These are phyloP conservation scores for Syritta pipiens DNA, from an alignment of 2,888 invertebrate genomes.

Conservation along the genomic window DNA sequence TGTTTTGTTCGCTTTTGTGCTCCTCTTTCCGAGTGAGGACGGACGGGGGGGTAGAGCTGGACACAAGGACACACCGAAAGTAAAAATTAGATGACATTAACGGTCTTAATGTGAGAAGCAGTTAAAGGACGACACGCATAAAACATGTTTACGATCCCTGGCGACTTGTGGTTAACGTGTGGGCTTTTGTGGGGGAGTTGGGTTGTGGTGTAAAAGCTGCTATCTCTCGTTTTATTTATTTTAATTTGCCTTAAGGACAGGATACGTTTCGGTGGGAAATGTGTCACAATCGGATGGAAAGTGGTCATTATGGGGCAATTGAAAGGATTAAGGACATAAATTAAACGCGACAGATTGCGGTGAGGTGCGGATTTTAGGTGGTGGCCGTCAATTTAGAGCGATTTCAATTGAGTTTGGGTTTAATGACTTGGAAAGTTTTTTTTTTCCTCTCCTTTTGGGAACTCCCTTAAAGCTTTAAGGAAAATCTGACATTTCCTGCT, in stretches of 20 bases:
- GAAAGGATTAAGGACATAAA: slow-evolving; percentile 46
- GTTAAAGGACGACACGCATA: slow-evolving; percentile 62
- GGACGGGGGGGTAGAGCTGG: slow-evolving; percentile 2
- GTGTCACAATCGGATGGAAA: slow-evolving; percentile 29
- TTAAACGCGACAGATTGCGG: slow-evolving; percentile 26
- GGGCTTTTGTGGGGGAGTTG: neutral
- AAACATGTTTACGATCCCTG: slow-evolving; percentile 63
- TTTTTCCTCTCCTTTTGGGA: too few relatives aligned
- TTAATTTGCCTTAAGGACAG: slow-evolving; percentile 50
- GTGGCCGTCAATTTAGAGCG: too few relatives aligned
- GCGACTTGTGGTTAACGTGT: slow-evolving; percentile 16
- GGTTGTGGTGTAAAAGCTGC: neutral
- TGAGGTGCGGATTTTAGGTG: neutral
- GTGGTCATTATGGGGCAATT: slow-evolving; percentile 44
- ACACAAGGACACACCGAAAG: slow-evolving; percentile 55
- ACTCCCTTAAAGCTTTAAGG: too few relatives aligned
- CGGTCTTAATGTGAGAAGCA: slow-evolving; percentile 63
- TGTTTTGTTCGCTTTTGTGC: neutral
- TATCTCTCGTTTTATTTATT: slow-evolving; percentile 49
- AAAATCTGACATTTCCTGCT: slow-evolving; percentile 62
- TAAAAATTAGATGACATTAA: slow-evolving; percentile 69
- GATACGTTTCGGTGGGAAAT: slow-evolving; percentile 36
- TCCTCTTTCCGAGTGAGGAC: slow-evolving; percentile 8
- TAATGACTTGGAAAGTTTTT: too few relatives aligned
- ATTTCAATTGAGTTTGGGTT: too few relatives aligned